phyloP scores from a whole-genome alignment of 2,797 vertebrate species.

The Galago senegalensis region DNA sequence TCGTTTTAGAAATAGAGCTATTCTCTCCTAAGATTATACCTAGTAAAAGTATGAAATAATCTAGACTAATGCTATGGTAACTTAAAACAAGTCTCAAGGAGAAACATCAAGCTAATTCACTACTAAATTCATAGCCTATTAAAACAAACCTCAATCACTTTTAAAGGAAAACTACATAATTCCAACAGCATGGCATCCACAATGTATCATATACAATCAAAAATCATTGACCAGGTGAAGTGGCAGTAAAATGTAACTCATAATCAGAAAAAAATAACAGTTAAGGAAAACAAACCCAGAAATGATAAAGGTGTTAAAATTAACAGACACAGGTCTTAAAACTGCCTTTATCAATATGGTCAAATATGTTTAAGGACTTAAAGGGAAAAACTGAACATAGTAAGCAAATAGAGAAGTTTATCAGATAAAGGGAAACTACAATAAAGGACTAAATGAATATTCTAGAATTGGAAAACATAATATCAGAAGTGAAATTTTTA shows the following conservation, averaged over 20 bases:
- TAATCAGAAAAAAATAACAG: neutral
- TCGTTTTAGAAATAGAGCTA: neutral
- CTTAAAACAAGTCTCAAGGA: conserved; percentile 8
- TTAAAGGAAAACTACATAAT: neutral
- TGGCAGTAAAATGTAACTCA: neutral
- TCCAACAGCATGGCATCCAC: neutral
- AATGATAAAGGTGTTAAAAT: neutral
- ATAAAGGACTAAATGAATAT: neutral
- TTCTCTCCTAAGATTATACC: neutral
- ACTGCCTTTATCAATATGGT: neutral
- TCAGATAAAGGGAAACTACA: neutral
- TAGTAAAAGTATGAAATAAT: neutral
- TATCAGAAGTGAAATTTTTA: neutral
- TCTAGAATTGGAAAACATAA: neutral
- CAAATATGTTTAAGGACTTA: neutral
- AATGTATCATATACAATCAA: neutral
- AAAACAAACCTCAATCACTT: conserved; percentile 13
- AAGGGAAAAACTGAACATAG: neutral
- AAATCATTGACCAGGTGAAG: neutral
- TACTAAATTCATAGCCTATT: neutral
- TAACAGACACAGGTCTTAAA: neutral
- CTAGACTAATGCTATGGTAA: neutral
- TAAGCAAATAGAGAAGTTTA: neutral
- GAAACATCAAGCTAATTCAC: neutral
- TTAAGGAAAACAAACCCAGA: neutral